phyloP scores from a whole-genome alignment of 2,888 invertebrate genomes.

The Oligia latruncula region DNA sequence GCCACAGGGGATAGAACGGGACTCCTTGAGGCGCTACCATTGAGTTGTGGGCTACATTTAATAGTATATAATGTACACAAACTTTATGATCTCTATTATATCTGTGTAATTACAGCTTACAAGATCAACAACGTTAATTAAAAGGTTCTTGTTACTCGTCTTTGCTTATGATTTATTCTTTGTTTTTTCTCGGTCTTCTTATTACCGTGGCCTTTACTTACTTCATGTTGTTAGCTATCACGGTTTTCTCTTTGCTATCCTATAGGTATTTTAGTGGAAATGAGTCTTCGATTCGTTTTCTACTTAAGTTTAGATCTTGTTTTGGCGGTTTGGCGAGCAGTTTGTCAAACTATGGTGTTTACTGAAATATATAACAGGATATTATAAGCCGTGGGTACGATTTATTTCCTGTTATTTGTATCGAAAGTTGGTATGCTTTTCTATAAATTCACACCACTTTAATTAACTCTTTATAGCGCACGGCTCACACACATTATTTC shows the following conservation, averaged over 20 bases:
- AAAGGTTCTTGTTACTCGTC: constrained; percentile 16
- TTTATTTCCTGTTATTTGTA: constrained; percentile 40
- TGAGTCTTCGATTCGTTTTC: neutral
- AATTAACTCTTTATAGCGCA: neutral
- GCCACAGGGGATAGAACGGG: too few relatives aligned
- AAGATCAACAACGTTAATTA: constrained; percentile 31
- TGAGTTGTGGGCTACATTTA: too few relatives aligned
- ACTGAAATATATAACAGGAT: constrained; percentile 15
- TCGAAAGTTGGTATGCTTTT: constrained; percentile 18
- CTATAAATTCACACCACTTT: neutral
- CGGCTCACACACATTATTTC: neutral
- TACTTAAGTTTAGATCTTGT: neutral
- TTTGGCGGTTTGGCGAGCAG: neutral
- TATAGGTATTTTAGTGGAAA: neutral
- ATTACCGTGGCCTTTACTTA: neutral
- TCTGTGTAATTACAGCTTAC: constrained; percentile 32
- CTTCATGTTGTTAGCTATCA: neutral
- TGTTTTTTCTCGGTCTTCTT: neutral
- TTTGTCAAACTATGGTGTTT: constrained; percentile 7
- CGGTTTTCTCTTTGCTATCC: neutral
- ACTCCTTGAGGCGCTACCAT: too few relatives aligned
- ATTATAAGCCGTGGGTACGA: constrained; percentile 6
- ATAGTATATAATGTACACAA: neutral
- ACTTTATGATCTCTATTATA: constrained; percentile 40
- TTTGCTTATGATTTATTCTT: constrained; percentile 9